Conservation (phyloP, 2,797 vertebrate species). For the Thunnus albacares region DNA sequence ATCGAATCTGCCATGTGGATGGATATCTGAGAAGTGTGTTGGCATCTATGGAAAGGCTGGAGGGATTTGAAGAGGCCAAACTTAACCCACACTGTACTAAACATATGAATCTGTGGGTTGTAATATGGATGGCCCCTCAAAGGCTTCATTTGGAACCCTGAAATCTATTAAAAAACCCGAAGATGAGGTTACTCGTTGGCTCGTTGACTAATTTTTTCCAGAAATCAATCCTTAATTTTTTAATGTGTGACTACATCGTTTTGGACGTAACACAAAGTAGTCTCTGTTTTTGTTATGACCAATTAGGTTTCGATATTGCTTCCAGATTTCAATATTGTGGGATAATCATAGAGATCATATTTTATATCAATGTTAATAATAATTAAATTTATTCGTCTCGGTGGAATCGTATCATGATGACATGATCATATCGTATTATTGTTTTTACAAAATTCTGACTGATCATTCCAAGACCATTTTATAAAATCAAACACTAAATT, state of each 20-base stretch:
- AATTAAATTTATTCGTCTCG: too few relatives aligned
- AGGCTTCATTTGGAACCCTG: conserved; percentile 32
- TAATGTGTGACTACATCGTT: too few relatives aligned
- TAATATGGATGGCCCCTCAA: conserved; percentile 39
- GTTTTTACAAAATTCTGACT: too few relatives aligned
- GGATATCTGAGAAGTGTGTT: conserved; percentile 80
- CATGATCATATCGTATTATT: background rate
- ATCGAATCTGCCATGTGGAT: conserved; percentile 78
- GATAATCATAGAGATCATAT: background rate
- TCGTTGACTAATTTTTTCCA: background rate
- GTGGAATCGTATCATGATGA: too few relatives aligned
- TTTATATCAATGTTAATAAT: background rate
- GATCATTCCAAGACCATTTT: too few relatives aligned
- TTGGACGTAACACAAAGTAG: too few relatives aligned
- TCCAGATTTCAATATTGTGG: background rate
- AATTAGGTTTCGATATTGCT: background rate
- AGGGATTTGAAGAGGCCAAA: conserved; percentile 75
- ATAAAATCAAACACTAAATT: too few relatives aligned
- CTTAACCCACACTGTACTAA: conserved; percentile 73
- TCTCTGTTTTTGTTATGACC: too few relatives aligned
- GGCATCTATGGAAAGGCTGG: conserved; percentile 68
- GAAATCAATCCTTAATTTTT: background rate
- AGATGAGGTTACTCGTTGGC: conserved; percentile 12
- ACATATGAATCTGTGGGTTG: conserved; percentile 63
- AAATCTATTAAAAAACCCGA: conserved; percentile 33